A percentile compares a stretch with the other conserved stretches of the same genome.
phyloP scores from a whole-genome alignment of 2,797 vertebrate species.

The Leptatherina wallacei region DNA sequence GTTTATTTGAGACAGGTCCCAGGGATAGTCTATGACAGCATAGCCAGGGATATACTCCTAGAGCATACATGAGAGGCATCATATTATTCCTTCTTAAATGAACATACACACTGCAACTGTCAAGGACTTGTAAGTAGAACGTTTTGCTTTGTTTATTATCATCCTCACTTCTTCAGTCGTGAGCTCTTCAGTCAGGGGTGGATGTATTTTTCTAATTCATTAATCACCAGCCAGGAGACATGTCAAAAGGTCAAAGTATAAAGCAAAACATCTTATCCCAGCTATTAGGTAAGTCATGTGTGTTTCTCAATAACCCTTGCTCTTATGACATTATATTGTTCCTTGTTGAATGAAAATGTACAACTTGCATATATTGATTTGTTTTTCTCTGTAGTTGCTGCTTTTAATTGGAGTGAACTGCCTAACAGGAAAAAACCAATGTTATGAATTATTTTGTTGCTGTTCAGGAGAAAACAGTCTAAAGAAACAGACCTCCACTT shows the following conservation, averaged over 20 bases:
- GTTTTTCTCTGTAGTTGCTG: not conserved
- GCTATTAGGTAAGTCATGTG: constrained; percentile 15
- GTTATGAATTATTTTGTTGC: not conserved
- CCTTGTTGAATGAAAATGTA: constrained; percentile 20
- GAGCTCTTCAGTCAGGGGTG: not conserved
- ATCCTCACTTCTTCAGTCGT: not conserved
- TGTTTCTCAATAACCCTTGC: constrained; percentile 40
- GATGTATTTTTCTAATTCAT: constrained; percentile 1
- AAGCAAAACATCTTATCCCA: constrained; percentile 18
- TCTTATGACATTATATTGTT: constrained; percentile 32
- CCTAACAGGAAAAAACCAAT: not conserved
- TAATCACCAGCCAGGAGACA: not conserved
- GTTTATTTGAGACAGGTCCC: not conserved
- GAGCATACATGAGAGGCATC: not conserved
- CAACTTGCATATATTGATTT: not conserved
- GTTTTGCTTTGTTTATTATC: not conserved
- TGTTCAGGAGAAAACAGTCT: not conserved
- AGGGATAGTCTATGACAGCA: not conserved
- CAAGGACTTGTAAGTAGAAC: not conserved
- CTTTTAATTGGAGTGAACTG: not conserved
- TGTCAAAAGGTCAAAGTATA: constrained; percentile 24
- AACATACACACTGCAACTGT: not conserved
- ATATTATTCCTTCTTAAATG: not conserved
- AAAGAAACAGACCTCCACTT: not conserved
- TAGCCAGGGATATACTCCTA: too few species aligned